Percentiles rank a stretch among this genome's conserved stretches.
Evolutionary conservation across 1,140 invertebrate genomes (phyloP).

Genomic region (Euura lappo): DNA sequence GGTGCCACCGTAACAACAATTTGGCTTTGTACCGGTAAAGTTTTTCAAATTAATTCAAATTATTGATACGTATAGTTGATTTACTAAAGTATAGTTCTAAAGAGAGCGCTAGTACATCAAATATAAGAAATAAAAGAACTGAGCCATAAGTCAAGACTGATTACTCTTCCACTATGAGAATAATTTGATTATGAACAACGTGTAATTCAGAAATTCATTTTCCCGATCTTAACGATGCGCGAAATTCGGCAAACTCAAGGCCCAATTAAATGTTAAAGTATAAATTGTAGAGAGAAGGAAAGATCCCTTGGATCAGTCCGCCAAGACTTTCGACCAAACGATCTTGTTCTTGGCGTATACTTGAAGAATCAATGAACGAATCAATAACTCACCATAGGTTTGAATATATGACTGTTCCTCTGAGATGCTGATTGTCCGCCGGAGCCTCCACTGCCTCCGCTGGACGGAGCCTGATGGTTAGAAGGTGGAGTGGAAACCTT

Average conservation of each 20-base stretch:
- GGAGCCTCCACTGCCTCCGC: constrained; percentile 49
- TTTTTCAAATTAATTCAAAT: too few species aligned
- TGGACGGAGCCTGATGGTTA: constrained; percentile 51
- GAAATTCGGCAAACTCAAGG: constrained; percentile 15
- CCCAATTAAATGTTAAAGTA: constrained; percentile 8
- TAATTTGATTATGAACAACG: too few species aligned
- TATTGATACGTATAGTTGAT: too few species aligned
- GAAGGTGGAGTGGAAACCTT: constrained; percentile 65
- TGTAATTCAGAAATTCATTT: too few species aligned
- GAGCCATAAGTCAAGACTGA: too few species aligned
- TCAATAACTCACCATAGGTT: constrained; percentile 75
- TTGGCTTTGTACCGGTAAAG: too few species aligned
- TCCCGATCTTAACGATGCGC: too few species aligned
- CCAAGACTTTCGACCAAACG: constrained; percentile 40
- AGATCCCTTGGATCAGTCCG: not conserved
- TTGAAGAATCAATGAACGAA: constrained; percentile 24
- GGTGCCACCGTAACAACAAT: constrained; percentile 5
- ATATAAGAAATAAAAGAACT: too few species aligned
- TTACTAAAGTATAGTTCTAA: too few species aligned
- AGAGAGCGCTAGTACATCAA: too few species aligned
- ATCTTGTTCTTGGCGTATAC: constrained; percentile 27
- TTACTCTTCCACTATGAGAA: too few species aligned
- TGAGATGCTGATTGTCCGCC: constrained; percentile 64
- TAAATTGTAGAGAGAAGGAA: constrained; percentile 15
- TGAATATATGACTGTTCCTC: constrained; percentile 82